A percentile compares a stretch with the other conserved stretches of the same genome.
Conservation (phyloP, 30 jellyfish, hydroid and myxozoan species). For the Calvadosia cruxmelitensis region DNA sequence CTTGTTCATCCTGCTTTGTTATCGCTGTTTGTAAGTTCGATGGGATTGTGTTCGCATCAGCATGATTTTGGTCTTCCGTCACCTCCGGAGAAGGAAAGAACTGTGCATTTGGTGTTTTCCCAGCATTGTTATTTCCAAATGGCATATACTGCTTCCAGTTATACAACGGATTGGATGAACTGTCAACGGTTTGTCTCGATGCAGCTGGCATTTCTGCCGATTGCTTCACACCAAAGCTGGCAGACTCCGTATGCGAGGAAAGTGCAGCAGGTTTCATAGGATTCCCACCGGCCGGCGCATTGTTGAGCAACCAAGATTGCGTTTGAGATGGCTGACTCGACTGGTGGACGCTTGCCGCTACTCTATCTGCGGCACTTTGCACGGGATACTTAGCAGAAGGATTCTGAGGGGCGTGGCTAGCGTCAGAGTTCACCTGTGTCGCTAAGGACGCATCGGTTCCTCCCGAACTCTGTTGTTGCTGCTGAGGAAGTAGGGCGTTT, state of each 20-base stretch:
- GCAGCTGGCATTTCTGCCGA: neutral
- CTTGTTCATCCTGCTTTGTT: neutral
- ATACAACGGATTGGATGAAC: slow-evolving; percentile 1
- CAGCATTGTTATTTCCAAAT: slow-evolving; percentile 16
- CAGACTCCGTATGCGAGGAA: neutral
- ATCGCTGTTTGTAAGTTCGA: no score
- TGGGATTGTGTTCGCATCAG: no score
- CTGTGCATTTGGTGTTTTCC: neutral
- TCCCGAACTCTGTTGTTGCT: neutral
- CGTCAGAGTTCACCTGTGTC: neutral
- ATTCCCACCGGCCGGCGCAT: neutral
- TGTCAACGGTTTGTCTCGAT: neutral
- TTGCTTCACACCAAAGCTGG: neutral
- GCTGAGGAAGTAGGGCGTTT: neutral
- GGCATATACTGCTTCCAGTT: slow-evolving; percentile 82
- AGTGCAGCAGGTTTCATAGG: neutral
- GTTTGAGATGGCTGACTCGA: neutral
- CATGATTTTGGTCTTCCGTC: no score
- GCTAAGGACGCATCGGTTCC: neutral
- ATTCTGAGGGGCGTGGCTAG: neutral
- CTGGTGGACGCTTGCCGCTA: neutral
- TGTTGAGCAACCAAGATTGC: neutral
- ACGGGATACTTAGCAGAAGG: neutral
- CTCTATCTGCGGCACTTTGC: neutral
- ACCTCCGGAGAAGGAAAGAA: neutral